Evolutionary conservation across 2,797 vertebrate species (phyloP).

Genomic region (Kryptopterus vitreolus): DNA sequence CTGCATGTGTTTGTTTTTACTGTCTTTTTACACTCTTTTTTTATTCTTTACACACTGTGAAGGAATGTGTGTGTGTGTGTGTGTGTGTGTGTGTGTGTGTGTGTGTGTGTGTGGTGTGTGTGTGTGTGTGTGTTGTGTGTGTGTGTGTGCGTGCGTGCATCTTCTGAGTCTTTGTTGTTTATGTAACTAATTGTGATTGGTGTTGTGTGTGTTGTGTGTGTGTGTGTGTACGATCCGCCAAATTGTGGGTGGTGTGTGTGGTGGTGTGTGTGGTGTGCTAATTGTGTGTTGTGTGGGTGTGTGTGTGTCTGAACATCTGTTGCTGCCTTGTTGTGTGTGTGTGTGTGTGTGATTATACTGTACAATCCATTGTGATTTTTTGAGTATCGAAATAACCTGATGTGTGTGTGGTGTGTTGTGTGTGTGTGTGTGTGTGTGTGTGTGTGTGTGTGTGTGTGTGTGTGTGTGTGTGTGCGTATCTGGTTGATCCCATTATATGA

Average conservation of each 20-base stretch:
- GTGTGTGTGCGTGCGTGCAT: constrained; percentile 19
- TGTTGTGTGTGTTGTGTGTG: constrained; percentile 10
- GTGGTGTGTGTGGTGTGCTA: no score
- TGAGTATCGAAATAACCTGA: no score
- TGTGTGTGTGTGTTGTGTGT: constrained; percentile 14
- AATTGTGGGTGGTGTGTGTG: no score
- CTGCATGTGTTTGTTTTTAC: constrained; percentile 25
- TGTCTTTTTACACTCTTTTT: constrained; percentile 4
- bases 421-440: constrained; percentile 24
- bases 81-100: constrained; percentile 16
- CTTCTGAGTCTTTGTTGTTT: no score
- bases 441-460: constrained; percentile 12
- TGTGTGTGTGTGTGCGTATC: constrained; percentile 25
- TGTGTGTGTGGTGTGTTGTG: constrained; percentile 29
- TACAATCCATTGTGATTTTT: no score
- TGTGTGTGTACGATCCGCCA: constrained; percentile 14
- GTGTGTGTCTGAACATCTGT: no score
- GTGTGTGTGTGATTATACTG: not conserved
- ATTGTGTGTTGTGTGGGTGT: no score
- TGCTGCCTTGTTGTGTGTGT: no score
- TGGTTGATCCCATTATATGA: no score
- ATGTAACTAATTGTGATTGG: no score
- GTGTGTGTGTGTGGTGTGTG: constrained; percentile 13
- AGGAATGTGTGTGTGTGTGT: constrained; percentile 11
- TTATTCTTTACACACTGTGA: not conserved